Conservation (phyloP, 2,113 vertebrate species). For the Ptyas mucosa region DNA sequence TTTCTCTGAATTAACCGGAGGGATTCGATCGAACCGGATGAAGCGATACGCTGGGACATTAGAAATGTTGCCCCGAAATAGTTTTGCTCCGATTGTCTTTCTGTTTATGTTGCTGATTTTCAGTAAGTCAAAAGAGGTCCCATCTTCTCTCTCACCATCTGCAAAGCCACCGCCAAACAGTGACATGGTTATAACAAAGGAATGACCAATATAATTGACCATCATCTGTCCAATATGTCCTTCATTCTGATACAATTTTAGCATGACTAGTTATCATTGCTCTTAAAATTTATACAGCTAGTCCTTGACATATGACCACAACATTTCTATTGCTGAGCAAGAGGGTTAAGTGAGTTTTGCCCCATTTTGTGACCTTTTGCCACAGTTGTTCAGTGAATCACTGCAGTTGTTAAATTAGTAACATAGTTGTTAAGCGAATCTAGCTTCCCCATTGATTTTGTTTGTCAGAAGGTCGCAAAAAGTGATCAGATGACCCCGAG, state of each 20-base stretch:
- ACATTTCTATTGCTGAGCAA: background rate
- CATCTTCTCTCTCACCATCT: slow-evolving; percentile 83
- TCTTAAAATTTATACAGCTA: background rate
- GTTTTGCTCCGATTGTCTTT: slow-evolving; percentile 89
- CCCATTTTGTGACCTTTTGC: background rate
- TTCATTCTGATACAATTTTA: background rate
- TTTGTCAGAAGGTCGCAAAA: background rate
- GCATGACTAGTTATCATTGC: background rate
- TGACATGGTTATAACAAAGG: slow-evolving; percentile 11
- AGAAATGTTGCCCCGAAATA: slow-evolving; percentile 86
- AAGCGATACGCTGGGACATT: slow-evolving; percentile 84
- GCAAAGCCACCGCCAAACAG: slow-evolving; percentile 32
- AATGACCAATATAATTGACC: background rate
- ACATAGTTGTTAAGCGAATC: background rate
- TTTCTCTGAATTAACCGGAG: slow-evolving; percentile 74
- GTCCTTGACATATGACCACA: background rate
- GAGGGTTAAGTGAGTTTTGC: background rate
- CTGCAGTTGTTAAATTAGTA: background rate
- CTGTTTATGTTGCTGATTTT: slow-evolving; percentile 87
- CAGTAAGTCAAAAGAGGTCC: slow-evolving; percentile 85
- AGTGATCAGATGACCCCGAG: background rate
- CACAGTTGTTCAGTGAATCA: background rate
- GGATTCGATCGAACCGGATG: slow-evolving; percentile 92
- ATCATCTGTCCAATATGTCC: background rate
- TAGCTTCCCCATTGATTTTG: background rate